Conservation (phyloP, 2,113 vertebrate genomes). For the Ciconia boyciana region DNA sequence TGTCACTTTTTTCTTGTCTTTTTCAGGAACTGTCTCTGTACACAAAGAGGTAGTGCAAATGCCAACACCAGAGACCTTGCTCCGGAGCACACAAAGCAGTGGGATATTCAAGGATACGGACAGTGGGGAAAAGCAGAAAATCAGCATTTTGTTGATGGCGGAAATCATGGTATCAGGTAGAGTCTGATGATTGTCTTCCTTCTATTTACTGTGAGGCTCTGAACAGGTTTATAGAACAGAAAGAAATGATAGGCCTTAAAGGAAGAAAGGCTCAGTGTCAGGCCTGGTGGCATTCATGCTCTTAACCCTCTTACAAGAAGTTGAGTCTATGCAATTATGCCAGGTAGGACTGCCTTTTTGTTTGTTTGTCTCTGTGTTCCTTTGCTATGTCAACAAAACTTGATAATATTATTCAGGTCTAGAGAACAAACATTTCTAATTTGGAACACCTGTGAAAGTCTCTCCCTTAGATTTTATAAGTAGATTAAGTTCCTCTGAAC, state of each 20-base stretch:
- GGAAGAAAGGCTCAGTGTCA: not conserved
- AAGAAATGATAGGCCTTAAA: not conserved
- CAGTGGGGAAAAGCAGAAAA: not conserved
- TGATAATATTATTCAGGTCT: not conserved
- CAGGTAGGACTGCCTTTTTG: not conserved
- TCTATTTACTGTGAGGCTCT: not conserved
- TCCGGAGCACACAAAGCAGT: not conserved
- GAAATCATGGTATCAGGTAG: constrained; percentile 90
- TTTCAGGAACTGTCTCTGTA: constrained; percentile 20
- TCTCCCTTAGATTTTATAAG: not conserved
- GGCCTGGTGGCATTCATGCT: not conserved
- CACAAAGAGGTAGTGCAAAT: not conserved
- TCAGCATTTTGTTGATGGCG: constrained; percentile 47
- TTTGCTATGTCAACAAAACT: not conserved
- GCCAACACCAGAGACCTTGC: not conserved
- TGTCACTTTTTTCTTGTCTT: constrained; percentile 7
- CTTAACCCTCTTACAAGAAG: not conserved
- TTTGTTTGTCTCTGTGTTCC: not conserved
- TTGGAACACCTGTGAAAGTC: not conserved
- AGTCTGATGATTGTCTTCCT: not conserved
- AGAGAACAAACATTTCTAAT: not conserved
- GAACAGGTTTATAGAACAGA: not conserved
- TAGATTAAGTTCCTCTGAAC: not conserved
- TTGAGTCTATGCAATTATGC: not conserved
- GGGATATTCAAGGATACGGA: not conserved